These are phyloP conservation scores for Eupsittula cactorum DNA, from an alignment of 2,113 vertebrate species.

Conservation along the genomic window DNA sequence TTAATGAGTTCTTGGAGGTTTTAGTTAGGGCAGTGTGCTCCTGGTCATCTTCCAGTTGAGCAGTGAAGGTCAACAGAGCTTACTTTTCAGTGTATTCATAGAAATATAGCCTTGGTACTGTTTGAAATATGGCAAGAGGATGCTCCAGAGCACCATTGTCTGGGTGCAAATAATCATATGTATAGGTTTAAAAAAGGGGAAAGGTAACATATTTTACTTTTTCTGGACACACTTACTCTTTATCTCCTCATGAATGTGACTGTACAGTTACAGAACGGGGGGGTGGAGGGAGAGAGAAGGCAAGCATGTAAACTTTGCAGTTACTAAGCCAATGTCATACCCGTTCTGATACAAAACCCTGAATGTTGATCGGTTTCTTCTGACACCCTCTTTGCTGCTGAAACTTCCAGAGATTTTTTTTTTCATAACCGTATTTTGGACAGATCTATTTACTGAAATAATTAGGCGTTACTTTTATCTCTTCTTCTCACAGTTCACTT, in stretches of 20 bases:
- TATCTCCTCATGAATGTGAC: neutral
- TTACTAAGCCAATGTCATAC: neutral
- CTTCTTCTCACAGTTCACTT: neutral
- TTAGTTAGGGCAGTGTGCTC: neutral
- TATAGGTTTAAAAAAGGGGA: neutral
- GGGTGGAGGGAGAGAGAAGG: neutral
- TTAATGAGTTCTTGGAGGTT: neutral
- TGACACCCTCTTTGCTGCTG: neutral
- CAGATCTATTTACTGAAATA: neutral
- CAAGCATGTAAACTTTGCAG: neutral
- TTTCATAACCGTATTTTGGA: neutral
- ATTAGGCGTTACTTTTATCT: accelerated
- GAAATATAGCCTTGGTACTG: neutral
- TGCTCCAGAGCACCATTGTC: neutral
- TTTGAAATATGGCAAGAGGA: neutral
- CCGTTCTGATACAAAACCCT: neutral
- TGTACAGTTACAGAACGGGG: neutral
- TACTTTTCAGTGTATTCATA: neutral
- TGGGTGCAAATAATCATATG: neutral
- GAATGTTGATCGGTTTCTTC: neutral
- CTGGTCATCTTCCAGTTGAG: neutral
- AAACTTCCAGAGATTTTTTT: neutral
- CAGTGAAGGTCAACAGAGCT: neutral
- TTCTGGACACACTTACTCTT: neutral
- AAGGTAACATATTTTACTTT: neutral